Evolutionary conservation across 2,113 vertebrate species (phyloP), one percentile per base, ranked within the genome.

Genomic region (Stegostoma tigrinum): DNA sequence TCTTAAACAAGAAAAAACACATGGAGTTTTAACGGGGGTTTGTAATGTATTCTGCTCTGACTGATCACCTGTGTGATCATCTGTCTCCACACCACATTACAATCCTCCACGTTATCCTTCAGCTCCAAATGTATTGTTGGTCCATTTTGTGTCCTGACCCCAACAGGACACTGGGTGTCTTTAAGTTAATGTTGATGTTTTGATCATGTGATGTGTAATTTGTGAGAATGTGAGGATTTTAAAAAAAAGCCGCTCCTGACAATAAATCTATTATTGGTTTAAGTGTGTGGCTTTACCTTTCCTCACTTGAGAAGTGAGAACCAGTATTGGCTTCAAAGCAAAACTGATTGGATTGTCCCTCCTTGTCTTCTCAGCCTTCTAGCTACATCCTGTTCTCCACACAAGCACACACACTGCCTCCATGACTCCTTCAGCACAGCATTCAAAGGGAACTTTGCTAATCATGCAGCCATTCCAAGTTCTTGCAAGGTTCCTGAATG

Each of bases 181-280:
- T 61, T 90, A 61, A 61, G 12, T 52, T 15, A 5, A 61, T 90
- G 21, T 3, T 38, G 38, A 42, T 42, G 17, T 38, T 72, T 61
- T 4, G 27, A 90, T 24, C 87, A 52, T 87, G 85, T 55, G 85
- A 87, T 38, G 45, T 86, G 38, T 19, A 48, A 45, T 48, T 8
- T 2, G 1, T 19, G 7, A 24, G 23, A 48, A 48, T 8, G 23
- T 19, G 48, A 30, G 27, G 85, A 52, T 3, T 52, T 52, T 8
- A 45, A 48, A 86, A 19, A 0, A 86, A 48, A 72, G 7, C 72
- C 30, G 27, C 52, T 42, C 17, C 48, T 87, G 42, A 23, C 45
- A 87, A 87, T 87, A 87, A 87, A 87, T 87, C 24, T 52, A 23
- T 52, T 87, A 87, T 87, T 87, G 85, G 8, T 87, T 87, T 7